A percentile compares a stretch with the other conserved stretches of the same genome.
Conservation (phyloP, 2,797 vertebrate genomes). For the Xerus rutilus region DNA sequence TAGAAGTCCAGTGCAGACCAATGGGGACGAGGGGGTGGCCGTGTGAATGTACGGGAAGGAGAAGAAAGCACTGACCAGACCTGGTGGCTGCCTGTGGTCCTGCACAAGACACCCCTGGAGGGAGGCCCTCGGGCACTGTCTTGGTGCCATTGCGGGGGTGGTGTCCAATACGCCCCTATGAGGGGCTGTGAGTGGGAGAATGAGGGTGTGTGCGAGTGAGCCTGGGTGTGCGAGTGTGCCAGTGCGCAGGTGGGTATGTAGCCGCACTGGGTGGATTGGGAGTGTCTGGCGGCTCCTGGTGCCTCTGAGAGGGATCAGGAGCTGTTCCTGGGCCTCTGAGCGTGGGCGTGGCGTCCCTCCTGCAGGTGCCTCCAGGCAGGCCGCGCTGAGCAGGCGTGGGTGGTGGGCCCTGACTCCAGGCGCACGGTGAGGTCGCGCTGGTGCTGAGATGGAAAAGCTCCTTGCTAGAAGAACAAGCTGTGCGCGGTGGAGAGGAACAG, state of each 20-base stretch:
- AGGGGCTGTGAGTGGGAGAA: background rate
- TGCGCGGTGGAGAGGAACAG: constrained; percentile 67
- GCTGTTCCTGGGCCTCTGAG: background rate
- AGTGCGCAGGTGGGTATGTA: background rate
- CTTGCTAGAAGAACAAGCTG: constrained; percentile 66
- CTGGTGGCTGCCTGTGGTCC: background rate
- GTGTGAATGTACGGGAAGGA: background rate
- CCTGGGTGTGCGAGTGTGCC: background rate
- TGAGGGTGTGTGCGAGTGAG: no score
- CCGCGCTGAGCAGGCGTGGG: background rate
- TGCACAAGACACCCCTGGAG: background rate
- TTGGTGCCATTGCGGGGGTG: no score
- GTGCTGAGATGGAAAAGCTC: constrained; percentile 58
- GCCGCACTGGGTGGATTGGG: background rate
- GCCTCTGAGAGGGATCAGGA: background rate
- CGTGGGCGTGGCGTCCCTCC: background rate
- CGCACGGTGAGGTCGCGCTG: background rate
- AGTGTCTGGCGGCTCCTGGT: no score
- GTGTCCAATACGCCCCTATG: background rate
- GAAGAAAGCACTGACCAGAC: background rate
- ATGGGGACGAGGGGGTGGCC: background rate
- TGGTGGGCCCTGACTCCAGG: background rate
- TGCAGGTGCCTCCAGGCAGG: background rate
- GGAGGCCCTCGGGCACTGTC: background rate
- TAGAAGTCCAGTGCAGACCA: background rate